Percentiles rank a stretch among this genome's conserved stretches.
Evolutionary conservation across 2,113 vertebrate genomes (phyloP).

Genomic region (Gnathochromis pfefferi): DNA sequence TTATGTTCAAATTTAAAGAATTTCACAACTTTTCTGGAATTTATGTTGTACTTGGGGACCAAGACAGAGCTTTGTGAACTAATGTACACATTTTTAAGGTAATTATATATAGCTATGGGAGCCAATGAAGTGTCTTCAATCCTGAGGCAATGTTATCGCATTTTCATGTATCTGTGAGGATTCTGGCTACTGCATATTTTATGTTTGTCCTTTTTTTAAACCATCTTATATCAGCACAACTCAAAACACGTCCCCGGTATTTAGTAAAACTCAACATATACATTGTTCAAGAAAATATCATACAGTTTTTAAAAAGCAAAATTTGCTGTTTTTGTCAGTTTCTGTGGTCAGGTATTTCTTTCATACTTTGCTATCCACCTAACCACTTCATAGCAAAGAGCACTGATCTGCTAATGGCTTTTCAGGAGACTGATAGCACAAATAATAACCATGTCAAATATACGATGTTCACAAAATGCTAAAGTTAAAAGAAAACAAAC

Average conservation of each 20-base stretch:
- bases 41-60: background rate
- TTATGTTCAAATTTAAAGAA: background rate
- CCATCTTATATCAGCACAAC: background rate
- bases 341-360: background rate
- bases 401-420: background rate
- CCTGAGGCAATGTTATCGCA: background rate
- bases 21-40: background rate
- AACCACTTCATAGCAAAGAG: background rate
- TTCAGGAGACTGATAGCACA: background rate
- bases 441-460: background rate
- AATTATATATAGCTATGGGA: background rate
- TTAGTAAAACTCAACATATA: background rate
- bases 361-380: background rate
- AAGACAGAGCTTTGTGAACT: background rate
- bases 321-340: background rate
- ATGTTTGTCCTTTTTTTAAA: accelerated
- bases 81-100: background rate
- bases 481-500: background rate
- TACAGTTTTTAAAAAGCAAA: background rate
- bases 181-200: background rate
- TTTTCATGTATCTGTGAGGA: background rate
- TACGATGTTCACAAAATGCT: background rate
- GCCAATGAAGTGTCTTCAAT: background rate
- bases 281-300: background rate
- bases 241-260: accelerated